A percentile compares a stretch with the other conserved stretches of the same genome.
These are phyloP conservation scores for Anthophora plumipes DNA, from an alignment of 2,888 invertebrate genomes.

Conservation along the genomic window DNA sequence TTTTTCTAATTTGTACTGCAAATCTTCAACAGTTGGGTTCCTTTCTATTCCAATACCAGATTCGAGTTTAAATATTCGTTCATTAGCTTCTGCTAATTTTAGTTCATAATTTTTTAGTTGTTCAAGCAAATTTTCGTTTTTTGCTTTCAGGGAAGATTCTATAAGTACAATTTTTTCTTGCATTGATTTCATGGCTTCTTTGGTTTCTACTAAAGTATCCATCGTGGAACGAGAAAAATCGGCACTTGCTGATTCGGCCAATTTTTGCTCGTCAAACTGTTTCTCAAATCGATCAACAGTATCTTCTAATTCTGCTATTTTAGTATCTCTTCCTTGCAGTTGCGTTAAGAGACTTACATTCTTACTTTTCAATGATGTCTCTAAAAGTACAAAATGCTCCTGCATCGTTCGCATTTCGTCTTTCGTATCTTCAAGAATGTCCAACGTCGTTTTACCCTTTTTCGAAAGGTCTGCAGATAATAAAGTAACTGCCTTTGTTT, in stretches of 20 bases:
- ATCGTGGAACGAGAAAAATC: constrained; percentile 85
- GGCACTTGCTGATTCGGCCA: constrained; percentile 74
- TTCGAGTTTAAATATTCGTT: constrained; percentile 78
- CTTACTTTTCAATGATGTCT: constrained; percentile 90
- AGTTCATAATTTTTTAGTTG: constrained; percentile 87
- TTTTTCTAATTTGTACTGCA: constrained; percentile 75
- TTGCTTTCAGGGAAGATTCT: constrained; percentile 90
- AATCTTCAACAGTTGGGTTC: constrained; percentile 72
- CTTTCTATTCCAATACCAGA: constrained; percentile 74
- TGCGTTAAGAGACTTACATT: constrained; percentile 86
- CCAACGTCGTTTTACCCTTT: constrained; percentile 90
- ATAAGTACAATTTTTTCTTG: constrained; percentile 91
- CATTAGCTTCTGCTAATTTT: constrained; percentile 84
- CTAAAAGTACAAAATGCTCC: constrained; percentile 90
- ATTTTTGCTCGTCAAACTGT: constrained; percentile 73
- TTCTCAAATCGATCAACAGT: constrained; percentile 84
- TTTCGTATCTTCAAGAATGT: constrained; percentile 91
- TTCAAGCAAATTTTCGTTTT: constrained; percentile 86
- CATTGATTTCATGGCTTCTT: constrained; percentile 92
- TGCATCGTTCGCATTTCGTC: constrained; percentile 93
- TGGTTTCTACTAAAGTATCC: constrained; percentile 90
- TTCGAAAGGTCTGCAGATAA: constrained; percentile 90
- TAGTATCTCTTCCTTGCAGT: constrained; percentile 86
- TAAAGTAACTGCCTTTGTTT: constrained; percentile 91
- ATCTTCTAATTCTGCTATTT: constrained; percentile 86